Evolutionary conservation across 2,888 invertebrate genomes (phyloP).

Genomic region (Deladenus siricidicola): DNA sequence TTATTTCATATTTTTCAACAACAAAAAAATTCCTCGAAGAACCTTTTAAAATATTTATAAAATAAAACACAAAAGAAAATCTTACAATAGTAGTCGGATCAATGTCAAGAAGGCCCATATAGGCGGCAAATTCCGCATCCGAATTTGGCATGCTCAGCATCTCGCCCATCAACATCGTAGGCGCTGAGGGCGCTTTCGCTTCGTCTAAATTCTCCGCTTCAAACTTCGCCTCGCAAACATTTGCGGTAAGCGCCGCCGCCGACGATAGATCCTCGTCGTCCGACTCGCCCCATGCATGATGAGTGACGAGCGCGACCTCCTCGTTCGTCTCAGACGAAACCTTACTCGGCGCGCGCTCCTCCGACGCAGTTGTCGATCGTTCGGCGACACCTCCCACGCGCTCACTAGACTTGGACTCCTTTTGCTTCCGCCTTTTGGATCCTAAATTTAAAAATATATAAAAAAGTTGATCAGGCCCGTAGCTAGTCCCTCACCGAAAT

Average conservation of each 20-base stretch:
- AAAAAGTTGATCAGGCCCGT: neutral
- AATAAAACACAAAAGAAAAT: neutral
- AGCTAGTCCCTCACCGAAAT: neutral
- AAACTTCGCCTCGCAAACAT: too few relatives aligned
- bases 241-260: too few relatives aligned
- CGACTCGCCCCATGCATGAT: neutral
- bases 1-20: too few relatives aligned
- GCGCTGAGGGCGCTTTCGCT: neutral
- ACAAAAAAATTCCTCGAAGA: too few relatives aligned
- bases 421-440: too few relatives aligned
- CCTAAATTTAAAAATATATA: neutral
- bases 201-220: too few relatives aligned
- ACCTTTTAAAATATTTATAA: neutral
- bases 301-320: neutral
- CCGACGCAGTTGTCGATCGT: too few relatives aligned
- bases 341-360: too few relatives aligned
- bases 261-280: neutral
- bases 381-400: too few relatives aligned
- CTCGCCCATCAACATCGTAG: too few relatives aligned
- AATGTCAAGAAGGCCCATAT: conserved; percentile 10
- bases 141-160: conserved; percentile 14
- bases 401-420: too few relatives aligned
- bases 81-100: neutral
- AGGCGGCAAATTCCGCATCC: conserved; percentile 25
- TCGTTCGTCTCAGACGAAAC: too few relatives aligned